These are phyloP conservation scores for Notospermus geniculatus DNA, from an alignment of 1,140 invertebrate genomes.

Conservation along the genomic window DNA sequence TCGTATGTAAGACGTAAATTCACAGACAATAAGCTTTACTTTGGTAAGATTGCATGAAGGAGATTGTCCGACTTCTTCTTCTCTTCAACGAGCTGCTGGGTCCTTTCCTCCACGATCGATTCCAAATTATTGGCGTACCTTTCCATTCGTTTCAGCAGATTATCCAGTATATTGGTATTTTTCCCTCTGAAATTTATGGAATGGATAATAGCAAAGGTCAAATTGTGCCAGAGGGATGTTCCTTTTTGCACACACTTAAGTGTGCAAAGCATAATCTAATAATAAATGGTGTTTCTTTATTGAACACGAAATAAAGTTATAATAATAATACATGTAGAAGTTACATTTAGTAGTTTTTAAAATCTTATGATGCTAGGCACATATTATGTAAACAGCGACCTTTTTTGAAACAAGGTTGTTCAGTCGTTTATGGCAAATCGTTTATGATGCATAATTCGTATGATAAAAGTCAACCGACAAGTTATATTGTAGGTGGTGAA, in stretches of 20 bases:
- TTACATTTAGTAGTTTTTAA: background rate
- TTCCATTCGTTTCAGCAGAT: constrained; percentile 90
- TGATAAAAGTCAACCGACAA: too few relatives aligned
- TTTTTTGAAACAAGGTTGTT: too few relatives aligned
- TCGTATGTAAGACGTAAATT: background rate
- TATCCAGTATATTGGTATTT: constrained; percentile 83
- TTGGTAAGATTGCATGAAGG: constrained; percentile 82
- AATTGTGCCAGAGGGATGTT: background rate
- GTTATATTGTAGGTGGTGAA: too few relatives aligned
- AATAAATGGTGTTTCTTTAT: background rate
- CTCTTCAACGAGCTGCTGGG: constrained; percentile 83
- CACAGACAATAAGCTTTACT: constrained; percentile 57
- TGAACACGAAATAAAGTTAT: background rate
- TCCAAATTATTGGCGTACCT: constrained; percentile 90
- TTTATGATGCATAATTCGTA: too few relatives aligned
- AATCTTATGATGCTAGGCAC: too few relatives aligned
- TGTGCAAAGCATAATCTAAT: background rate
- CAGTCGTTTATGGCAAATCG: too few relatives aligned
- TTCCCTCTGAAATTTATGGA: constrained; percentile 62
- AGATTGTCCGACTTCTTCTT: constrained; percentile 88
- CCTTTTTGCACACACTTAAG: background rate
- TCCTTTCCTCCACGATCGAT: constrained; percentile 79
- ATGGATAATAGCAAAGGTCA: background rate
- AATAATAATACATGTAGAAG: background rate
- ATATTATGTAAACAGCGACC: too few relatives aligned